Evolutionary conservation across 2,797 vertebrate genomes (phyloP).

Genomic region (Champsocephalus esox): DNA sequence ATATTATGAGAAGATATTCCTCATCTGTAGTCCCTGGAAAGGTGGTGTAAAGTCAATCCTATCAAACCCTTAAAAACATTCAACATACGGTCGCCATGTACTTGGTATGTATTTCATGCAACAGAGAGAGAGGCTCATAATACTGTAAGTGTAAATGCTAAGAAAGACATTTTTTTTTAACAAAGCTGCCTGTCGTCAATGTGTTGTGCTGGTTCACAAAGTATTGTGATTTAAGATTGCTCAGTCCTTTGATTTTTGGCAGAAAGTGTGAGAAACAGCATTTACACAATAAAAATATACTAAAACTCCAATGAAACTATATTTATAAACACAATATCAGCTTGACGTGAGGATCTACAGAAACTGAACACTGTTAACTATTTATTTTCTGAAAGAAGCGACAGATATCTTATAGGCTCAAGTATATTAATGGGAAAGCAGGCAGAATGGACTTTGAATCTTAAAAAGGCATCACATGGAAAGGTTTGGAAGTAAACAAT

Average conservation of each 20-base stretch:
- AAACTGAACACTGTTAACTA: background rate
- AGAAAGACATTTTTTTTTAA: no score
- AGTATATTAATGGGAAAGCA: constrained; percentile 1
- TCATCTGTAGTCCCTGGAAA: no score
- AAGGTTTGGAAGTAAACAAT: constrained; percentile 7
- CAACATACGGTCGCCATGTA: no score
- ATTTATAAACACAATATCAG: background rate
- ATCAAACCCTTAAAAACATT: no score
- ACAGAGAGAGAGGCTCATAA: no score
- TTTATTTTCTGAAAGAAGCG: background rate
- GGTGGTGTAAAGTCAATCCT: no score
- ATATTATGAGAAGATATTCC: no score
- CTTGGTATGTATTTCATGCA: no score
- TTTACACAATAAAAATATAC: background rate
- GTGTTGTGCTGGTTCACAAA: constrained; percentile 13
- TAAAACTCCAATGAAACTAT: constrained; percentile 2
- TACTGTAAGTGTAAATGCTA: no score
- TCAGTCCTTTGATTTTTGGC: background rate
- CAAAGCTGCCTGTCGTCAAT: background rate
- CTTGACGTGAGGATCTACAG: background rate
- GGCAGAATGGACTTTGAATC: background rate
- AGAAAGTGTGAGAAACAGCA: constrained; percentile 12
- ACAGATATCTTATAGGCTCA: constrained; percentile 6
- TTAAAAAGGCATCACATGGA: constrained; percentile 15
- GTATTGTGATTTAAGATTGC: background rate